phyloP scores from a whole-genome alignment of 2,888 invertebrate species.

The Apotomis turbidana region DNA sequence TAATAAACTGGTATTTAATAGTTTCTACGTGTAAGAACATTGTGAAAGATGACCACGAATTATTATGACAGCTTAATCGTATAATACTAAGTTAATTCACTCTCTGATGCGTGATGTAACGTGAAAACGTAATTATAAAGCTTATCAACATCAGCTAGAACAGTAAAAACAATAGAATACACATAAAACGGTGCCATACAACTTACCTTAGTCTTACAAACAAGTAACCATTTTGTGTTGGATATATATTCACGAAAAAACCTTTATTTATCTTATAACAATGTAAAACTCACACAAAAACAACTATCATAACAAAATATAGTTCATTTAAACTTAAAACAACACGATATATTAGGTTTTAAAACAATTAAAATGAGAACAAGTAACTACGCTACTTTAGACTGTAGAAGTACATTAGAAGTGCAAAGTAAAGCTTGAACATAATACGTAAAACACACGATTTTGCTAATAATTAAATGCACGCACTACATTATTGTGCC shows the following conservation, averaged over 20 bases:
- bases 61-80: neutral
- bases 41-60: constrained; percentile 3
- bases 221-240: constrained; percentile 43
- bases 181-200: constrained; percentile 32
- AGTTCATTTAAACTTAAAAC: constrained; percentile 58
- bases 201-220: constrained; percentile 42
- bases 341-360: constrained; percentile 53
- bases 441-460: constrained; percentile 66
- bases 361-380: constrained; percentile 55
- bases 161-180: constrained; percentile 37
- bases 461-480: constrained; percentile 64
- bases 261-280: constrained; percentile 47
- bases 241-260: constrained; percentile 44
- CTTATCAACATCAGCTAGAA: constrained; percentile 35
- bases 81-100: neutral
- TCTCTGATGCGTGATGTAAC: constrained; percentile 9
- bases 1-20: constrained; percentile 19
- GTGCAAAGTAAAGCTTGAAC: constrained; percentile 61
- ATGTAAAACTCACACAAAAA: constrained; percentile 60
- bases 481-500: constrained; percentile 73
- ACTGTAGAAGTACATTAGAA: constrained; percentile 59
- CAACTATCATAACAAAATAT: constrained; percentile 56
- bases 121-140: constrained; percentile 36
- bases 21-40: constrained; percentile 3
- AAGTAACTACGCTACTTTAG: constrained; percentile 52